phyloP scores from a whole-genome alignment of 1,140 invertebrate genomes.

The Hylaeus anthracinus region DNA sequence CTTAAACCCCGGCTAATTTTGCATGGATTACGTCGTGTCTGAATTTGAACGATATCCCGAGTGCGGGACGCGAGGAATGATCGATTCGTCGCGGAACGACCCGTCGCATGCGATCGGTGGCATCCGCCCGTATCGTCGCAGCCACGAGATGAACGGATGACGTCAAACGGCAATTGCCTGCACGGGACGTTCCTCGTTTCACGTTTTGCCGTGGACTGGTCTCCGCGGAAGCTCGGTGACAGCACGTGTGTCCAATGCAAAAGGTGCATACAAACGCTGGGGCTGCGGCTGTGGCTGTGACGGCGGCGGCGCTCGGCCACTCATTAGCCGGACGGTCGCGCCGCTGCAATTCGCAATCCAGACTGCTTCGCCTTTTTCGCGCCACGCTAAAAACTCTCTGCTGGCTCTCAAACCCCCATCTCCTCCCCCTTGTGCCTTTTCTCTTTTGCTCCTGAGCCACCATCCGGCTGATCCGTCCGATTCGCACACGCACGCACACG shows the following conservation, averaged over 20 bases:
- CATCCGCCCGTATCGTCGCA: background rate
- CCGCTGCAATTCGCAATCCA: constrained; percentile 29
- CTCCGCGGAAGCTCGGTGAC: background rate
- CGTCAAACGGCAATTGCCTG: constrained; percentile 27
- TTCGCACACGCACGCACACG: background rate
- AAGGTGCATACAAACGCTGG: constrained; percentile 13
- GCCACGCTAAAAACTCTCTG: constrained; percentile 9
- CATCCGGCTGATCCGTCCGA: constrained; percentile 22
- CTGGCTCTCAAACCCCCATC: background rate
- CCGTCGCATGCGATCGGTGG: no score
- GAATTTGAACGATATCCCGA: no score
- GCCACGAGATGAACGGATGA: background rate
- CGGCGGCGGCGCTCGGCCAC: background rate
- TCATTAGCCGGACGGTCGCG: constrained; percentile 28
- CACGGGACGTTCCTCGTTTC: constrained; percentile 17
- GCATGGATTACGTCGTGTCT: no score
- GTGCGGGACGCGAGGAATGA: no score
- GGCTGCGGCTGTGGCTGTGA: background rate
- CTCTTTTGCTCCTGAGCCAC: background rate
- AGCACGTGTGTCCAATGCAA: constrained; percentile 25
- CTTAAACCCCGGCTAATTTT: no score
- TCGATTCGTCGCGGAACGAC: no score
- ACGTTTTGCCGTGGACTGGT: background rate
- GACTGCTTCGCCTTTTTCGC: constrained; percentile 26
- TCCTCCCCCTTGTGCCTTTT: background rate